phyloP scores from a whole-genome alignment of 2,113 vertebrate species.

The Ictalurus punctatus region DNA sequence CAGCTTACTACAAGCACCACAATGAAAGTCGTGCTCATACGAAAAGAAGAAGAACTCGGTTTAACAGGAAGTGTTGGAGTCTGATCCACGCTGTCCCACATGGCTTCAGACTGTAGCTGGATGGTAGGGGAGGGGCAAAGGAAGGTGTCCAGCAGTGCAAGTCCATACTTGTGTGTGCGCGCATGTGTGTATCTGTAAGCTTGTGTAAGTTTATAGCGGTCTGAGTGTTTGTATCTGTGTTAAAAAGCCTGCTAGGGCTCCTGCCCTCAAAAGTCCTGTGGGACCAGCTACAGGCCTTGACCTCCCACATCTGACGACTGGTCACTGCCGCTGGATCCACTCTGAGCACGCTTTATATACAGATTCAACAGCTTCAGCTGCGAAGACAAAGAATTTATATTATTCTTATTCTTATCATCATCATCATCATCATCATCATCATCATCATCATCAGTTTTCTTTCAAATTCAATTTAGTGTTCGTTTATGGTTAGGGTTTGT shows the following conservation, averaged over 20 bases:
- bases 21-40: conserved; percentile 28
- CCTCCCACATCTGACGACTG: conserved; percentile 80
- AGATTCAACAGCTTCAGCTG: conserved; percentile 97
- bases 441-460: background rate
- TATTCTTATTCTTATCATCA: no score
- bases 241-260: conserved; percentile 48
- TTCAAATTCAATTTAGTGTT: background rate
- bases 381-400: conserved; percentile 34
- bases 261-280: conserved; percentile 52
- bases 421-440: background rate
- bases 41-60: conserved; percentile 5
- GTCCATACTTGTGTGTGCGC: conserved; percentile 26
- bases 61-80: conserved; percentile 33
- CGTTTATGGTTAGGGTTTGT: background rate
- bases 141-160: conserved; percentile 39
- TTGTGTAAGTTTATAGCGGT: conserved; percentile 38
- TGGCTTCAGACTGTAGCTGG: conserved; percentile 19
- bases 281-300: conserved; percentile 78
- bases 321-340: conserved; percentile 83
- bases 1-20: conserved; percentile 22
- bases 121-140: conserved; percentile 13
- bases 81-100: background rate
- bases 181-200: conserved; percentile 43
- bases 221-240: conserved; percentile 48
- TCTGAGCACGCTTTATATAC: conserved; percentile 97